phyloP scores from a whole-genome alignment of 2,113 vertebrate genomes.

The Neodon shergylaensis region DNA sequence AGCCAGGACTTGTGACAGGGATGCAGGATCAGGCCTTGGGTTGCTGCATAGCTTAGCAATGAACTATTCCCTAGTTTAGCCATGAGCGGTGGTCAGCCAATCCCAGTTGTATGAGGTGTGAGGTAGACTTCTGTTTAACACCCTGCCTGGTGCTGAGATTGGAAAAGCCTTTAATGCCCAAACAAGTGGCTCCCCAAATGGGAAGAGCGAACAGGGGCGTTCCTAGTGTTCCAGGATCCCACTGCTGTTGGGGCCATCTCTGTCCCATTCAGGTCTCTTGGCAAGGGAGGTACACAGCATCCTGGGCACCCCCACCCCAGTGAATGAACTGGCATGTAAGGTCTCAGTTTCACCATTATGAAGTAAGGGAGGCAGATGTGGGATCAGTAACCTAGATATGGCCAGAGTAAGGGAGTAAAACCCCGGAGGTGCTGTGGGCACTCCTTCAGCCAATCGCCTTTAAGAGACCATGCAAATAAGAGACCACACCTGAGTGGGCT shows the following conservation, averaged over 20 bases:
- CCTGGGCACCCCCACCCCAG: background rate
- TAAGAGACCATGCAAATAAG: too few relatives aligned
- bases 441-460: too few relatives aligned
- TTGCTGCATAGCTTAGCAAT: background rate
- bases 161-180: background rate
- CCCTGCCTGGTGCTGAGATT: background rate
- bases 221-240: background rate
- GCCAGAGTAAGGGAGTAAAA: background rate
- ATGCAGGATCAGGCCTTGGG: background rate
- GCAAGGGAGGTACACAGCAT: background rate
- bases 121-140: background rate
- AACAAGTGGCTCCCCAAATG: background rate
- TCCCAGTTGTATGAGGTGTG: background rate
- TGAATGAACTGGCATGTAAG: accelerated
- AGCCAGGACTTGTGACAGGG: background rate
- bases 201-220: background rate
- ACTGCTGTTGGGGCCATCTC: background rate
- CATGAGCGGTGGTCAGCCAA: background rate
- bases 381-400: background rate
- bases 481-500: too few relatives aligned
- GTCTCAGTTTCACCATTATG: background rate
- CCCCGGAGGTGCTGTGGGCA: background rate
- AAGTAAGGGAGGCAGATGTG: background rate
- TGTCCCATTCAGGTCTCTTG: background rate
- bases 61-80: background rate